Evolutionary conservation across 2,797 vertebrate species (phyloP).

Genomic region (Chromobotia macracanthus): DNA sequence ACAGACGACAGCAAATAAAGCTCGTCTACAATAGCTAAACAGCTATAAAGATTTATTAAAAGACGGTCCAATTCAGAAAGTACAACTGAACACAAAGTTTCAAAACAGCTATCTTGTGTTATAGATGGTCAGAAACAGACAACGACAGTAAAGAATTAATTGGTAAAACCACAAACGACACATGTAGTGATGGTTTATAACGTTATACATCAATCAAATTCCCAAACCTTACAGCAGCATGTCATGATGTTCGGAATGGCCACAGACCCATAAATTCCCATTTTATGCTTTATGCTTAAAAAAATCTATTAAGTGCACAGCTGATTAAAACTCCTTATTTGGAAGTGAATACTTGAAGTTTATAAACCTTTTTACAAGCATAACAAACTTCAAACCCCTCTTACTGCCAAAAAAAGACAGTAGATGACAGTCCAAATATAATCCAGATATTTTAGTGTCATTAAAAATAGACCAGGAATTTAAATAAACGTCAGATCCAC

Average conservation of each 20-base stretch:
- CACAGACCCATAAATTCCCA: background rate
- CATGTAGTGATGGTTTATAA: conserved; percentile 6
- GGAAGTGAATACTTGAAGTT: background rate
- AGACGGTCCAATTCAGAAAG: background rate
- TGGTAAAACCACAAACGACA: background rate
- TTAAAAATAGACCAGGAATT: background rate
- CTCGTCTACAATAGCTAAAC: background rate
- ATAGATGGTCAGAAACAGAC: background rate
- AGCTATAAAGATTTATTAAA: conserved; percentile 16
- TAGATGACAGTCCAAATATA: background rate
- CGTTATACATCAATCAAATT: conserved; percentile 5
- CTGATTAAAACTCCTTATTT: background rate
- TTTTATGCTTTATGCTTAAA: background rate
- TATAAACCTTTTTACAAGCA: background rate
- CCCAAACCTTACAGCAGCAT: background rate
- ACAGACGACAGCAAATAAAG: background rate
- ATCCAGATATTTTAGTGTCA: background rate
- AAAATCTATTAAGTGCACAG: background rate
- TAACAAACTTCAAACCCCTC: background rate
- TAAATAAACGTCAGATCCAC: background rate
- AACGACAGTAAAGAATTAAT: background rate
- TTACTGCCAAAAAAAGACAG: background rate
- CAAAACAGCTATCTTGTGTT: conserved; percentile 20
- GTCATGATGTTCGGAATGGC: background rate
- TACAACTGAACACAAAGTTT: conserved; percentile 1